These are phyloP conservation scores for Drosophila nr. medialis DNA, from an alignment of 2,888 invertebrate species.

Conservation along the genomic window DNA sequence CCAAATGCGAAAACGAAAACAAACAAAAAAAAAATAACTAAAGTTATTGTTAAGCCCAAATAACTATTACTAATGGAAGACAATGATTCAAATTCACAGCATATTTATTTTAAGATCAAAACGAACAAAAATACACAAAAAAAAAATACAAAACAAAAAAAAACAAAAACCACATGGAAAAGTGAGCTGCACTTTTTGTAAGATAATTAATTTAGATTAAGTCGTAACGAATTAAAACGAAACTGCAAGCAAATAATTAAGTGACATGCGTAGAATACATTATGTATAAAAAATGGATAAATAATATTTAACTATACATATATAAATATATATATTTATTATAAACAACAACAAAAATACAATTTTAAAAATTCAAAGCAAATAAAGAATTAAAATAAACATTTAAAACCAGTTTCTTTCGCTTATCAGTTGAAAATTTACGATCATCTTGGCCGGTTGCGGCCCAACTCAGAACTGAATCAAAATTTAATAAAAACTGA, in stretches of 20 bases:
- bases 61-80: constrained; percentile 62
- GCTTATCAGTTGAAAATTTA: neutral
- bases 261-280: constrained; percentile 63
- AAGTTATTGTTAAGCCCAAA: constrained; percentile 47
- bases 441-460: neutral
- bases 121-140: constrained; percentile 12
- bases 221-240: constrained; percentile 60
- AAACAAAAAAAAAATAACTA: constrained; percentile 8
- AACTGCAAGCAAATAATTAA: constrained; percentile 64
- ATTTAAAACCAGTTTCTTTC: constrained; percentile 15
- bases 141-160: constrained; percentile 19
- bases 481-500: neutral
- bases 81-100: constrained; percentile 63
- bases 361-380: constrained; percentile 75
- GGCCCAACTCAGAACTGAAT: neutral
- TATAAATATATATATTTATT: constrained; percentile 70
- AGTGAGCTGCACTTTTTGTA: constrained; percentile 58
- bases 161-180: constrained; percentile 18
- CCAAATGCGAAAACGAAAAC: constrained; percentile 23
- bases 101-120: constrained; percentile 58
- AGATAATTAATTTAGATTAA: constrained; percentile 63
- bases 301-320: constrained; percentile 58
- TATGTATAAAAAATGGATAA: constrained; percentile 66
- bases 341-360: constrained; percentile 73
- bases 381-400: constrained; percentile 58